phyloP scores from a whole-genome alignment of 1,140 invertebrate species.

The Saccostrea cuccullata region DNA sequence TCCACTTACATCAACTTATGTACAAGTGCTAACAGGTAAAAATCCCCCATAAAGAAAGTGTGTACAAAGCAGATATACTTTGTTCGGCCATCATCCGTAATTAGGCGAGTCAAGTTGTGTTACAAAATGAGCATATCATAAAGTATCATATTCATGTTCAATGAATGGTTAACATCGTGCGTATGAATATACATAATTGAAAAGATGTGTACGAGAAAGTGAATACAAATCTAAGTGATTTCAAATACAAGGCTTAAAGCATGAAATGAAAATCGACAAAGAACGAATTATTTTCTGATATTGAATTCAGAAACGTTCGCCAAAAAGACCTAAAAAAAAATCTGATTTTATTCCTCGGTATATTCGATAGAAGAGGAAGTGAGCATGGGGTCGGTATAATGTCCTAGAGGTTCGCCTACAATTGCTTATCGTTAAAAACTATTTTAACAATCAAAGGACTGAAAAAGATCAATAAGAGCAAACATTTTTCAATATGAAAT shows the following conservation, averaged over 20 bases:
- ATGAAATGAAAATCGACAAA: not conserved
- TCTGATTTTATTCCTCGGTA: not conserved
- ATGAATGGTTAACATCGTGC: not conserved
- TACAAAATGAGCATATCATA: not conserved
- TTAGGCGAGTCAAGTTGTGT: constrained; percentile 7
- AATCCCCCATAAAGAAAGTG: not conserved
- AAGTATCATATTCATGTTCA: not conserved
- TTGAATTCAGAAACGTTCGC: not conserved
- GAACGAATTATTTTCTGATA: not conserved
- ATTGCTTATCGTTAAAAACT: constrained; percentile 20
- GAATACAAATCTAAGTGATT: not conserved
- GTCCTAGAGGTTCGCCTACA: not conserved
- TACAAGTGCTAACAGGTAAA: constrained; percentile 23
- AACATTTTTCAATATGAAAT: constrained; percentile 26
- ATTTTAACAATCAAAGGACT: constrained; percentile 25
- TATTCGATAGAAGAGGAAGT: not conserved
- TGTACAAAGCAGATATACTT: constrained; percentile 5
- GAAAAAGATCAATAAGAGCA: constrained; percentile 22
- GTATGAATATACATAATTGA: constrained; percentile 14
- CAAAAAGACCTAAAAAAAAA: not conserved
- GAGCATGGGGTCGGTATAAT: not conserved
- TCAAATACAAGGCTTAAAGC: not conserved
- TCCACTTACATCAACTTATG: constrained; percentile 24
- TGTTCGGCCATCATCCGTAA: not conserved
- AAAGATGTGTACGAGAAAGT: not conserved